Conservation (phyloP, 2,888 invertebrate genomes). For the Diadegma fenestrale region DNA sequence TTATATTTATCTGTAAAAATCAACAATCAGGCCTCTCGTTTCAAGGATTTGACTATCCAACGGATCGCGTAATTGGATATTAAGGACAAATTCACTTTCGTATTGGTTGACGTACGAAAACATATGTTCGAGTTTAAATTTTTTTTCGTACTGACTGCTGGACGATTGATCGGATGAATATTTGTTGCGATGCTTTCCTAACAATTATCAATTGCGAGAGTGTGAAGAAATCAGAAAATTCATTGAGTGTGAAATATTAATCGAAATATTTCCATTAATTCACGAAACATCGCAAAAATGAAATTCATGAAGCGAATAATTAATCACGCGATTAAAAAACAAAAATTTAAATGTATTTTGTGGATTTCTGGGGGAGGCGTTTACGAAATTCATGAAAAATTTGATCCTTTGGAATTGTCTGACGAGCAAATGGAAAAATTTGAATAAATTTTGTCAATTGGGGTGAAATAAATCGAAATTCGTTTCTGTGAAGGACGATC, state of each 20-base stretch:
- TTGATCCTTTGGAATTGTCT: too few relatives aligned
- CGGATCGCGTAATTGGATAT: background rate
- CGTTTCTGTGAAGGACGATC: slow-evolving; percentile 85
- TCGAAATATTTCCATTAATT: background rate
- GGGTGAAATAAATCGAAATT: background rate
- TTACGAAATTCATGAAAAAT: background rate
- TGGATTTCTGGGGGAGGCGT: background rate
- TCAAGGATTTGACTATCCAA: background rate
- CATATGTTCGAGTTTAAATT: background rate
- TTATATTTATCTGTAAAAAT: background rate
- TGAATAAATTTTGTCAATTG: background rate
- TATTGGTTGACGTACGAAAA: background rate
- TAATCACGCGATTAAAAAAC: background rate
- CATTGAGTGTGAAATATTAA: background rate
- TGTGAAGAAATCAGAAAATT: background rate
- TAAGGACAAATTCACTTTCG: background rate
- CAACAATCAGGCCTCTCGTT: background rate
- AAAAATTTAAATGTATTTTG: background rate
- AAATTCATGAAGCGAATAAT: background rate
- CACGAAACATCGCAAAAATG: background rate
- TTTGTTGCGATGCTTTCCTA: background rate
- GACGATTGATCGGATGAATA: too few relatives aligned
- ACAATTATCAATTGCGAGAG: background rate
- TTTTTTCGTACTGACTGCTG: background rate
- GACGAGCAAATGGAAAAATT: background rate